phyloP scores from a whole-genome alignment of 2,797 vertebrate species.

The Phataginus tricuspis region DNA sequence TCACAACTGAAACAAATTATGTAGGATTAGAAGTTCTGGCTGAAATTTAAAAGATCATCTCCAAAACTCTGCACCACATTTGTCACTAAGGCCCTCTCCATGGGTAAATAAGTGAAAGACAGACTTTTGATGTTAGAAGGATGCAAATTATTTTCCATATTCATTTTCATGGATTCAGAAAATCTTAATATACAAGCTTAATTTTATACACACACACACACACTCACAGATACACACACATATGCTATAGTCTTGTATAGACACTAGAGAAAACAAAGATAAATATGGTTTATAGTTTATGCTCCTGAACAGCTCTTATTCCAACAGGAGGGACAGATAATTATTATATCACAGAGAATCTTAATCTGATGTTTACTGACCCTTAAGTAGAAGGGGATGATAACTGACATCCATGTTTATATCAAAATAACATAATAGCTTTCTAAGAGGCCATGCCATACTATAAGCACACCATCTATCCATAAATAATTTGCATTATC shows the following conservation, averaged over 20 bases:
- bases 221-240: background rate
- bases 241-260: background rate
- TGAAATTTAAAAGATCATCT: slow-evolving; percentile 7
- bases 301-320: background rate
- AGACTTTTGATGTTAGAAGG: background rate
- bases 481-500: background rate
- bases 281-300: background rate
- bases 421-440: slow-evolving; percentile 1
- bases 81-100: background rate
- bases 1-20: slow-evolving; percentile 7
- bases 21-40: background rate
- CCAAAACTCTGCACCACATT: background rate
- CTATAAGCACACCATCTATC: background rate
- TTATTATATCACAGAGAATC: background rate
- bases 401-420: background rate
- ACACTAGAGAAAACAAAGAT: background rate
- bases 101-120: background rate
- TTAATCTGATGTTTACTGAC: slow-evolving; percentile 38
- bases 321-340: background rate
- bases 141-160: background rate
- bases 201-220: background rate
- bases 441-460: background rate
- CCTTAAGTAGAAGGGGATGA: background rate
- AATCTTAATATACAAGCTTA: background rate
- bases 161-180: background rate